Conservation (phyloP, 2,113 vertebrate species). For the Sitta europaea region DNA sequence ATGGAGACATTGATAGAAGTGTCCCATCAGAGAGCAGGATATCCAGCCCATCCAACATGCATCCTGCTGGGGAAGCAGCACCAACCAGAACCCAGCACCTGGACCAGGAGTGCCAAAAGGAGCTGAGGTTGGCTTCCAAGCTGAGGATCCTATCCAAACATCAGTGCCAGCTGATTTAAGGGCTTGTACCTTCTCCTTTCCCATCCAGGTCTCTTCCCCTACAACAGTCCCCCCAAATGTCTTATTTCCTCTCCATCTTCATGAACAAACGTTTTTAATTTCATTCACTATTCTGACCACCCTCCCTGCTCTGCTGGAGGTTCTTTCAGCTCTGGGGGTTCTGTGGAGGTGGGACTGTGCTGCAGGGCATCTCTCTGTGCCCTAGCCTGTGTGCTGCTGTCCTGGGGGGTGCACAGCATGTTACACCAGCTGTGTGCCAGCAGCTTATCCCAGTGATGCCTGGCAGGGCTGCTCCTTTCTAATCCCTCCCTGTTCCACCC, state of each 20-base stretch:
- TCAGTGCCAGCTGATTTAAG: neutral
- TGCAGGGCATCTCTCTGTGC: neutral
- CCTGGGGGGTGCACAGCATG: fast-evolving
- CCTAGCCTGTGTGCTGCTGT: fast-evolving
- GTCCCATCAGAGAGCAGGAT: neutral
- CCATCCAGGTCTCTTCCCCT: neutral
- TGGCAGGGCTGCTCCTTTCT: neutral
- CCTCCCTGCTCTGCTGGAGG: neutral
- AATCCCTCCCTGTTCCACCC: neutral
- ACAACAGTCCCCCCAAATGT: neutral
- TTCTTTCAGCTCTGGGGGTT: fast-evolving
- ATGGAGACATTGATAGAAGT: fast-evolving
- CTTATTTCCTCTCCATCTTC: neutral
- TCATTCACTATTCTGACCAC: fast-evolving
- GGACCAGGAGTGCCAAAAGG: neutral
- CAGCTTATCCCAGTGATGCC: neutral
- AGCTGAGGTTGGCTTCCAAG: neutral
- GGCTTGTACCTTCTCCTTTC: neutral
- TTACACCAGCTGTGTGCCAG: neutral
- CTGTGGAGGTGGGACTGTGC: fast-evolving
- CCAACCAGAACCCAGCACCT: neutral
- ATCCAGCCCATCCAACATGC: neutral
- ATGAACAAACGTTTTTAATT: neutral
- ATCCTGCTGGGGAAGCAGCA: neutral
- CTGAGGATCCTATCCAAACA: neutral